A percentile compares a stretch with the other conserved stretches of the same genome.
phyloP scores from a whole-genome alignment of 1,140 invertebrate genomes.

The Radopholus similis region DNA sequence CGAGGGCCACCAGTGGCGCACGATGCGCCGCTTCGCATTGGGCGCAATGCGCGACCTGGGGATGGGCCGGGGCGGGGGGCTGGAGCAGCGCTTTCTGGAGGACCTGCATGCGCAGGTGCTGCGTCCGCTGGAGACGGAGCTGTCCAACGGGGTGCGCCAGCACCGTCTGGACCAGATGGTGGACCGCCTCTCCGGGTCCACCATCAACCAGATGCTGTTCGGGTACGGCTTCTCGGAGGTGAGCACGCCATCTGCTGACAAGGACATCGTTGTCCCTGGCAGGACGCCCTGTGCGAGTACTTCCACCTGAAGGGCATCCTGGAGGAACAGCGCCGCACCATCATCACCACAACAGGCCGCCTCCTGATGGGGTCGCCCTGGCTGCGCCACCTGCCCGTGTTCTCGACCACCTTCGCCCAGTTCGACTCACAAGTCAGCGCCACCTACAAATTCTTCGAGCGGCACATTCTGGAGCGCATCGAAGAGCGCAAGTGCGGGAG shows the following conservation, averaged over 20 bases:
- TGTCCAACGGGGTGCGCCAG: too few relatives aligned
- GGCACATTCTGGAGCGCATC: slow-evolving; percentile 1
- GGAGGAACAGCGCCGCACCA: neutral
- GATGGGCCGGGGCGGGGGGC: slow-evolving; percentile 20
- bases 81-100: neutral
- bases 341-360: neutral
- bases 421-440: neutral
- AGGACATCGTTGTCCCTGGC: too few relatives aligned
- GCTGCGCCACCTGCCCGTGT: slow-evolving; percentile 15
- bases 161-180: neutral
- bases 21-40: slow-evolving; percentile 26
- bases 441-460: neutral
- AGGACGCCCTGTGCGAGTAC: slow-evolving; percentile 9
- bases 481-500: slow-evolving; percentile 9
- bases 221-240: slow-evolving; percentile 9
- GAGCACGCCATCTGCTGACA: too few relatives aligned
- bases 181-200: slow-evolving; percentile 15
- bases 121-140: neutral
- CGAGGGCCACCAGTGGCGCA: slow-evolving; percentile 30
- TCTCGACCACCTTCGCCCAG: slow-evolving; percentile 2
- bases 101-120: neutral
- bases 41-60: slow-evolving; percentile 22
- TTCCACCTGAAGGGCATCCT: neutral
- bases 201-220: slow-evolving; percentile 23
- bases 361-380: slow-evolving; percentile 8